phyloP scores from a whole-genome alignment of 2,113 vertebrate species.

The Petromus typicus region DNA sequence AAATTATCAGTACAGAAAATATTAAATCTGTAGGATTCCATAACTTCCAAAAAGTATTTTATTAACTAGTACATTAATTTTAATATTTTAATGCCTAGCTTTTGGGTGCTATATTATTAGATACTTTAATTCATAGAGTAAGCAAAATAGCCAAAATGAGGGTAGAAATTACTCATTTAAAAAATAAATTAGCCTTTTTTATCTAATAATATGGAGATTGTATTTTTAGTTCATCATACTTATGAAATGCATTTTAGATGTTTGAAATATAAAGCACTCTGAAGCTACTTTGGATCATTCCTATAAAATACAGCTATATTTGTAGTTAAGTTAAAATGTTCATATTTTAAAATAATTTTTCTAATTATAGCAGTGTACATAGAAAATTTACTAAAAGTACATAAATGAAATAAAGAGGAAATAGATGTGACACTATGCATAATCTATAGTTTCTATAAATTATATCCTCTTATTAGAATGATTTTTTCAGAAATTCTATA shows the following conservation, averaged over 20 bases:
- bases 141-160: background rate
- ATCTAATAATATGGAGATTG: background rate
- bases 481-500: slow-evolving; percentile 33
- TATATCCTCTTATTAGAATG: background rate
- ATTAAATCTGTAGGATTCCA: slow-evolving; percentile 15
- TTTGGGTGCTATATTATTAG: slow-evolving; percentile 2
- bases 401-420: slow-evolving; percentile 28
- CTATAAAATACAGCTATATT: slow-evolving; percentile 24
- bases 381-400: slow-evolving; percentile 52
- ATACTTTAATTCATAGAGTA: slow-evolving; percentile 48
- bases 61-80: slow-evolving; percentile 43
- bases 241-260: slow-evolving; percentile 31
- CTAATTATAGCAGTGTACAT: background rate
- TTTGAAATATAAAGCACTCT: slow-evolving; percentile 46
- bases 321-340: slow-evolving; percentile 24
- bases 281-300: slow-evolving; percentile 41
- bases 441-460: slow-evolving; percentile 27
- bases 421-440: background rate
- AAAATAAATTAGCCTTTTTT: slow-evolving; percentile 26
- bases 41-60: slow-evolving; percentile 41
- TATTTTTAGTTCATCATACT: slow-evolving; percentile 42
- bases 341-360: slow-evolving; percentile 19
- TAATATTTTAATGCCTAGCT: background rate
- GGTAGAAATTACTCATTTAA: background rate
- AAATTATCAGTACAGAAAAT: slow-evolving; percentile 10